These are phyloP conservation scores for Micronycteris hirsuta DNA, from an alignment of 2,113 vertebrate genomes.

Conservation along the genomic window DNA sequence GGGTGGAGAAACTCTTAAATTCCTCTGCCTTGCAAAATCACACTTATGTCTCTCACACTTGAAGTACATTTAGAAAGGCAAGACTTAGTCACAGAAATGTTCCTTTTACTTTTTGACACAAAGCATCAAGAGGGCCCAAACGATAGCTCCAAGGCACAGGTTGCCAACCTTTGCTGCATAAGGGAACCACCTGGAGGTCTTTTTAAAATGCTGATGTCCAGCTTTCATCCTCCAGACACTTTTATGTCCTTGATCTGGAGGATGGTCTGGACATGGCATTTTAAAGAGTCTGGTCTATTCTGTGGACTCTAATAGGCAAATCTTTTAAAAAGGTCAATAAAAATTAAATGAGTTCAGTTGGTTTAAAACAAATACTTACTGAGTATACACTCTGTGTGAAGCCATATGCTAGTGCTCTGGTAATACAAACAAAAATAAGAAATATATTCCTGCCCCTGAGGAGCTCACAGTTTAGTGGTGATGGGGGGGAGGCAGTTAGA, in stretches of 20 bases:
- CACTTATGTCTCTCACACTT: neutral
- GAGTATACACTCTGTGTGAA: neutral
- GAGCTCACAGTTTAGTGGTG: neutral
- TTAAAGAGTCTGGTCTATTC: neutral
- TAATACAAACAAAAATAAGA: neutral
- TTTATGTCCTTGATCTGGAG: neutral
- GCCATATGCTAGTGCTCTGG: neutral
- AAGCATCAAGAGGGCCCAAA: neutral
- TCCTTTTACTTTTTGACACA: neutral
- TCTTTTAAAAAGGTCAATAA: neutral
- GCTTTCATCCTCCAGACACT: neutral
- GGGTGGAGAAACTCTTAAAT: neutral
- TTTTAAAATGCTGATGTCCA: neutral
- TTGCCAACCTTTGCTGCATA: neutral
- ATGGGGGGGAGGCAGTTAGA: neutral
- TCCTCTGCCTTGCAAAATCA: neutral
- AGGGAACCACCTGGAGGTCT: neutral
- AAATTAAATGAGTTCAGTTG: neutral
- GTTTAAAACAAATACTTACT: constrained; percentile 2
- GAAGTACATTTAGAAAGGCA: neutral
- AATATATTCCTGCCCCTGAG: neutral
- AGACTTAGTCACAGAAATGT: neutral
- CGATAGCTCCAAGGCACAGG: neutral
- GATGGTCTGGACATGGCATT: neutral
- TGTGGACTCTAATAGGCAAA: neutral